phyloP scores from a whole-genome alignment of 2,113 vertebrate species.

The Uria aalge region DNA sequence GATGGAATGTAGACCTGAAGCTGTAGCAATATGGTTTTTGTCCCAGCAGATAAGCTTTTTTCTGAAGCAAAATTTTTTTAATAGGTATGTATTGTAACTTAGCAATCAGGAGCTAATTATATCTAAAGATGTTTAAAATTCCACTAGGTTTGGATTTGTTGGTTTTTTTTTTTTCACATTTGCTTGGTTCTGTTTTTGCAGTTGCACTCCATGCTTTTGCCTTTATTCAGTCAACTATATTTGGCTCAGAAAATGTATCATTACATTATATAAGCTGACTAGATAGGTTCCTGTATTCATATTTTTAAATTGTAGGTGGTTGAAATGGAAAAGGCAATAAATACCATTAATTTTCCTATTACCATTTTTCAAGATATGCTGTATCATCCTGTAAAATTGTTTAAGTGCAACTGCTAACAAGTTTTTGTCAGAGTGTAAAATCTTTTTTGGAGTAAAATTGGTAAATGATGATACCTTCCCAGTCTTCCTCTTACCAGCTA shows the following conservation, averaged over 20 bases:
- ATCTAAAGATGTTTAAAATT: slow-evolving; percentile 4
- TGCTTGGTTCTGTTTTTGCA: slow-evolving; percentile 19
- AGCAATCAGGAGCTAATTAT: slow-evolving; percentile 9
- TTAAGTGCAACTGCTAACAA: not conserved
- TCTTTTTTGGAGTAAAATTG: not conserved
- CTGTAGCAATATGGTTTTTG: not conserved
- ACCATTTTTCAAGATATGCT: not conserved
- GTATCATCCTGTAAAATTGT: not conserved
- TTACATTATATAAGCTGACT: not conserved
- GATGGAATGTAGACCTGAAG: not conserved
- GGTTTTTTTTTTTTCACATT: not conserved
- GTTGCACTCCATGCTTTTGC: not conserved
- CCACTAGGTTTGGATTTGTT: not conserved
- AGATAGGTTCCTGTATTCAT: not conserved
- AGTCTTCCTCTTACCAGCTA: not conserved
- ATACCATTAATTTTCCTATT: not conserved
- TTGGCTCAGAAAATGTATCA: not conserved
- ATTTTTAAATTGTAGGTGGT: not conserved
- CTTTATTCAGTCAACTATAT: slow-evolving; percentile 42
- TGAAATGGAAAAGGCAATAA: not conserved
- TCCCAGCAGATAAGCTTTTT: not conserved
- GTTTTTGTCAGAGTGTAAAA: not conserved
- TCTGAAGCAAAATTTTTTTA: not conserved
- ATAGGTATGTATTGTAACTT: not conserved
- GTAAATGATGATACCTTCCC: not conserved